phyloP scores from a whole-genome alignment of 1,140 invertebrate species.

The Matsumurasca onukii region DNA sequence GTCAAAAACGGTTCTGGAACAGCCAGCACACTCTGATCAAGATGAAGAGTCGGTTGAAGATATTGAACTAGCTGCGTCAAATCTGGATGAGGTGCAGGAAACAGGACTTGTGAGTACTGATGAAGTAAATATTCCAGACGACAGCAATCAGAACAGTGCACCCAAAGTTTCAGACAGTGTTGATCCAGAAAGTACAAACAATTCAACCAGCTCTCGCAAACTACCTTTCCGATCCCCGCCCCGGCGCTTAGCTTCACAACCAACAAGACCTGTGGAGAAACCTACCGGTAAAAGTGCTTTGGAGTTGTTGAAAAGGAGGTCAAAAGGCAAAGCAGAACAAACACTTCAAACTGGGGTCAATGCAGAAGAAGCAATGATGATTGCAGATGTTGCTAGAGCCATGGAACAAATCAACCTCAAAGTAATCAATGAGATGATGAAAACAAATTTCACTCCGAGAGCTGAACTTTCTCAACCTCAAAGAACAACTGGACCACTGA shows the following conservation, averaged over 20 bases:
- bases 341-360: background rate
- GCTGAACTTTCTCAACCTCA: background rate
- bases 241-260: background rate
- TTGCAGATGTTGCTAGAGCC: background rate
- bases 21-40: too few relatives aligned
- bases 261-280: background rate
- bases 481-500: background rate
- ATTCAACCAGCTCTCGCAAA: background rate
- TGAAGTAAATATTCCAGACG: too few relatives aligned
- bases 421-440: constrained; percentile 12
- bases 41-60: too few relatives aligned
- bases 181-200: background rate
- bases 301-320: background rate
- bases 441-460: background rate
- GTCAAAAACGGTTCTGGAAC: too few relatives aligned
- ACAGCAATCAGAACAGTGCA: too few relatives aligned
- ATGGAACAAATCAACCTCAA: constrained; percentile 10
- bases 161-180: too few relatives aligned
- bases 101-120: too few relatives aligned
- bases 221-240: background rate
- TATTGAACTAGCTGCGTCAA: too few relatives aligned
- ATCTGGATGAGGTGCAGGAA: too few relatives aligned
- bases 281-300: background rate
- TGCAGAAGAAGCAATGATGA: background rate
- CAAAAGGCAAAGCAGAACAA: background rate